Base-by-base conservation (phyloP, 2,888 invertebrate species). In the Pachydiplax longipennis region DNA sequence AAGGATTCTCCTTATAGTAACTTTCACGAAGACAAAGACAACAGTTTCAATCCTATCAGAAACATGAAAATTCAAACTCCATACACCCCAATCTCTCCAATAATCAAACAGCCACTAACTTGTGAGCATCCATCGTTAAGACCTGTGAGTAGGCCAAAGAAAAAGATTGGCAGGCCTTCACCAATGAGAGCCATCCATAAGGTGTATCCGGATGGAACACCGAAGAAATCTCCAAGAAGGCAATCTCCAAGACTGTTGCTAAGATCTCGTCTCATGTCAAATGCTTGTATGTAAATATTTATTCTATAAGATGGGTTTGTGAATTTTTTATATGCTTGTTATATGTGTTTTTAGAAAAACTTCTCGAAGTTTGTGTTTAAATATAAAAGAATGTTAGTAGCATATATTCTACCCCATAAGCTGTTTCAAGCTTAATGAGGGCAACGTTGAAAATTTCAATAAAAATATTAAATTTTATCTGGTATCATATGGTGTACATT, bases 201-300 rank as follows among this genome's bases (percentile, higher is more conserved):
- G 12, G 65, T 35, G 13, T 65, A 37, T 13, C 37, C 4, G 0
- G 87, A 87, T 8, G 87, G 87, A 37, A 87, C 87, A 12, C 87
- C 87, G 12, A 87, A 83, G 83, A 25, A 80, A 48, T 48, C 80
- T 12, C 73, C 91, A 5, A 44, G 90, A 44, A 25, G 91, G 35
- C 90, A 90, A 48, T 91, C 91, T 10, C 91, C 91, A 8, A 80
- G 91, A 40, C 83, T 91, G 18, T 87, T 91, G 65, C 37, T 91
- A 15, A 81, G 90, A 80, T 80, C 90, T n/a, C 80, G 65, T 13
- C 53, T 81, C 18, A 90, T 81, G 87, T 87, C 87, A n/a, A 87
- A 65, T 65, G 61, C 87, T 37, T 87, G 87, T 61, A 87, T 87
- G 87, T 87, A 87, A 31, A 37, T 73, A 73, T 25, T 31, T 25